phyloP scores from a whole-genome alignment of 2,797 vertebrate genomes.

The Triplophysa bombifrons region DNA sequence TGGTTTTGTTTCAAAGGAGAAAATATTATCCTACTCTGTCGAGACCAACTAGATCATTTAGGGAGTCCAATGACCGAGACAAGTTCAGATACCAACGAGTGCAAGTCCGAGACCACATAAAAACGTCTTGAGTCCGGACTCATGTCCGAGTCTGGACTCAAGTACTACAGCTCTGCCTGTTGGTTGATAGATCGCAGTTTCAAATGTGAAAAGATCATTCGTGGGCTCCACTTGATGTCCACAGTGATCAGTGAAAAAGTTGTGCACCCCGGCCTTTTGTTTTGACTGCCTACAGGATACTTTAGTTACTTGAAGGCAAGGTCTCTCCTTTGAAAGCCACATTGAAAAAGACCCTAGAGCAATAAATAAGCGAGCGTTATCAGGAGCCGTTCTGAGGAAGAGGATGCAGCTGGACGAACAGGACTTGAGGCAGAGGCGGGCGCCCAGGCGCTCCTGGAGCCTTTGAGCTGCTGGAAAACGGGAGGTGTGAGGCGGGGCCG shows the following conservation, averaged over 20 bases:
- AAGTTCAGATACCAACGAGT: too few relatives aligned
- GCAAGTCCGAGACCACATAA: too few relatives aligned
- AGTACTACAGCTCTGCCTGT: background rate
- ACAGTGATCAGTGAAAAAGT: conserved; percentile 42
- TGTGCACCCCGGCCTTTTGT: conserved; percentile 49
- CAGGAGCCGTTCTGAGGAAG: conserved; percentile 79
- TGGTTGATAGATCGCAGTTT: conserved; percentile 3
- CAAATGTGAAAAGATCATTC: conserved; percentile 36
- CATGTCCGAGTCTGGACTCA: too few relatives aligned
- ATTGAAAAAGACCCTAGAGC: conserved; percentile 72
- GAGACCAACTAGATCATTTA: too few relatives aligned
- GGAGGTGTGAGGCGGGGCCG: conserved; percentile 70
- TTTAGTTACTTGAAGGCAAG: conserved; percentile 57
- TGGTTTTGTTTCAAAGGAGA: too few relatives aligned
- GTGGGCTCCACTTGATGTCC: conserved; percentile 43
- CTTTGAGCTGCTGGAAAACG: conserved; percentile 77
- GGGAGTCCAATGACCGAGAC: too few relatives aligned
- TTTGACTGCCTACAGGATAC: conserved; percentile 56
- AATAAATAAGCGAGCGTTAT: conserved; percentile 86
- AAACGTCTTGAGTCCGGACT: too few relatives aligned
- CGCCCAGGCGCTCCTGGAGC: conserved; percentile 75
- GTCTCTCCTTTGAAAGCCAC: conserved; percentile 73
- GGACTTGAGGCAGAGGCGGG: conserved; percentile 70
- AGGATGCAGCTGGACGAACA: conserved; percentile 85
- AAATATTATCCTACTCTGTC: too few relatives aligned